Evolutionary conservation across 2,113 vertebrate species (phyloP), one percentile per base, ranked within the genome.

Genomic region (Caranx ignobilis): DNA sequence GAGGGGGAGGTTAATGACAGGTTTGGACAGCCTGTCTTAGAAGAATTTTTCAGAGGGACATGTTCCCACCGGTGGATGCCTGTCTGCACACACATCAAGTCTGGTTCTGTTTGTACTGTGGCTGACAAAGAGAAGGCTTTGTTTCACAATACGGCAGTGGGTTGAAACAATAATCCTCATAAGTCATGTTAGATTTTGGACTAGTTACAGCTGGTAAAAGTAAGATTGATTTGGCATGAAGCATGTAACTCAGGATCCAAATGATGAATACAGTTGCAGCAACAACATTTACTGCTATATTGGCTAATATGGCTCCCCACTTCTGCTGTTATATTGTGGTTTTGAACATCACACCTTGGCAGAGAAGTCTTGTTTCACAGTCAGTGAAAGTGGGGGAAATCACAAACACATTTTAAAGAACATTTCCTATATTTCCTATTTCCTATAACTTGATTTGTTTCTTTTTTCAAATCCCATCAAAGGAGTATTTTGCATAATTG

Each of bases 21-120:
- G 80, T 56, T 83, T 85, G 47, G 32, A 84, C 16, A 81, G 75
- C 8, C 50, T 77, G 60, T 82, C 50, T 74, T 15, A 6, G 61
- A 87, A 71, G 81, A 80, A 82, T 87, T 83, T 80, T 65, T 72
- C 71, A 32, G 81, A 77, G 64, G 77, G 91, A 85, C 92, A 91
- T 89, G 90, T 92, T 88, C 86, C 50, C 83, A 91, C 94, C 71
- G 79, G 93, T 78, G 83, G 63, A 84, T 90, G 84, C 79, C 64
- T 92, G 92, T 84, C 85, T 89, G 55, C 76, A 55, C 69, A 83
- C 64, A 90, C 66, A 85, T 76, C 50, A 87, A 86, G 74, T 89
- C 72, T 85, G 70, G 71, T 80, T 91, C 86, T 92, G 83, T 90
- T 89, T 86, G 78, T 85, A 72, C 74, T 81, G 32, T 21, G 45